Evolutionary conservation across 1,140 invertebrate species (phyloP).

Genomic region (Planococcus citri): DNA sequence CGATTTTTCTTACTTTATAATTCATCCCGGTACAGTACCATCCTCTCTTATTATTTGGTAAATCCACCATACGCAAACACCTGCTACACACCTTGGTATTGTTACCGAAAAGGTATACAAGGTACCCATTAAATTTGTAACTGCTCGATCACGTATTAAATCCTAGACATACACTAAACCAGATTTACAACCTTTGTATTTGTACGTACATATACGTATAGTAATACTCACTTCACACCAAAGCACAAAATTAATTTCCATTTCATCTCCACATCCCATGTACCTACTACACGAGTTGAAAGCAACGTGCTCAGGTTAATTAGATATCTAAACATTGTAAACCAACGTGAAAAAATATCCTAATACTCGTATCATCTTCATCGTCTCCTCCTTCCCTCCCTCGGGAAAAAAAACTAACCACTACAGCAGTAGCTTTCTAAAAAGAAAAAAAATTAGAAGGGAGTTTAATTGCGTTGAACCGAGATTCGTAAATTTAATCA

Average conservation of each 20-base stretch:
- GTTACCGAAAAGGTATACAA: no score
- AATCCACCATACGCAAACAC: neutral
- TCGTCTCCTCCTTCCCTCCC: no score
- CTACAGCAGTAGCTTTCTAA: no score
- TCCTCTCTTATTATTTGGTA: no score
- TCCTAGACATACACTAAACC: neutral
- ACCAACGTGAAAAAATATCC: no score
- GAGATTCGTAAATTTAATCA: constrained; percentile 12
- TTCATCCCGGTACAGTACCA: no score
- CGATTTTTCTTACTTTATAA: no score
- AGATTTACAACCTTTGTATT: neutral
- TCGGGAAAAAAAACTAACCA: no score
- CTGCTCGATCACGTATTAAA: constrained; percentile 1
- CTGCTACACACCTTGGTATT: neutral
- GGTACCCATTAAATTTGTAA: neutral
- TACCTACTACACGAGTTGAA: neutral
- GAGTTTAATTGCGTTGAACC: constrained; percentile 6
- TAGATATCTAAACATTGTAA: no score
- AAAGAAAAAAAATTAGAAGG: neutral
- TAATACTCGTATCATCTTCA: no score
- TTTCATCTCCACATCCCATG: neutral
- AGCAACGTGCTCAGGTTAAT: neutral
- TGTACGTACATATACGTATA: no score
- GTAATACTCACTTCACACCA: no score
- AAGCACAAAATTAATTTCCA: neutral